A percentile compares a stretch with the other conserved stretches of the same genome.
Conservation (phyloP, 2,797 vertebrate species). For the Eidolon dupreanum region DNA sequence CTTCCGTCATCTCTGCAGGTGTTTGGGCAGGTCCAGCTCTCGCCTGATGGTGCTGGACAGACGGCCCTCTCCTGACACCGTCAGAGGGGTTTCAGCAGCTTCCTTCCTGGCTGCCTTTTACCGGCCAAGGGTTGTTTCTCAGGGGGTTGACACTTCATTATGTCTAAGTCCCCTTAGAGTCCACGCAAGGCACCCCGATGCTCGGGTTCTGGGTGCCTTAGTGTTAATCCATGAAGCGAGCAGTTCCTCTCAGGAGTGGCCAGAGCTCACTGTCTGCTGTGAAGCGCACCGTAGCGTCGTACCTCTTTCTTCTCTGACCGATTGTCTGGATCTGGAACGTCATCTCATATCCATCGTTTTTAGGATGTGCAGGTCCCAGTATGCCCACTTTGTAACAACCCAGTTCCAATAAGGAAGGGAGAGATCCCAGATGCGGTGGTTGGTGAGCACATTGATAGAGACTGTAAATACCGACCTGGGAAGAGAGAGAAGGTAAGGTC, state of each 20-base stretch:
- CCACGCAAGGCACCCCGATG: rapidly evolving
- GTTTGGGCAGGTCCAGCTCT: background rate
- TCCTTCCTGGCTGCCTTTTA: background rate
- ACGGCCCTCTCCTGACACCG: background rate
- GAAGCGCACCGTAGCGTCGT: rapidly evolving
- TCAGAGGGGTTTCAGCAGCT: background rate
- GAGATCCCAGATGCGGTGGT: conserved; percentile 94
- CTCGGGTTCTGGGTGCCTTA: background rate
- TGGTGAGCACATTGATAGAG: conserved; percentile 93
- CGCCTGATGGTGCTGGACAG: rapidly evolving
- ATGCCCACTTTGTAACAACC: conserved; percentile 92
- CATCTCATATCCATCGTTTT: background rate
- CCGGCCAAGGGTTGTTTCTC: background rate
- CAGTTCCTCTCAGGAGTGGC: rapidly evolving
- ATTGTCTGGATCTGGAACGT: background rate
- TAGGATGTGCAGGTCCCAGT: conserved; percentile 95
- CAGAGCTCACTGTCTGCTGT: background rate
- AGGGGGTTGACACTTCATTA: rapidly evolving
- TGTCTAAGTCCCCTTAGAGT: background rate
- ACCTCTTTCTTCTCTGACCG: background rate
- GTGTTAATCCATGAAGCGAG: rapidly evolving
- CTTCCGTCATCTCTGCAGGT: background rate
- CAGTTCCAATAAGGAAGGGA: conserved; percentile 92
- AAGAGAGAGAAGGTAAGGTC: conserved; percentile 90
- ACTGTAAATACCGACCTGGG: conserved; percentile 90